A percentile compares a stretch with the other conserved stretches of the same genome.
These are phyloP conservation scores for Amiota mariae DNA, from an alignment of 2,888 invertebrate species.

Conservation along the genomic window DNA sequence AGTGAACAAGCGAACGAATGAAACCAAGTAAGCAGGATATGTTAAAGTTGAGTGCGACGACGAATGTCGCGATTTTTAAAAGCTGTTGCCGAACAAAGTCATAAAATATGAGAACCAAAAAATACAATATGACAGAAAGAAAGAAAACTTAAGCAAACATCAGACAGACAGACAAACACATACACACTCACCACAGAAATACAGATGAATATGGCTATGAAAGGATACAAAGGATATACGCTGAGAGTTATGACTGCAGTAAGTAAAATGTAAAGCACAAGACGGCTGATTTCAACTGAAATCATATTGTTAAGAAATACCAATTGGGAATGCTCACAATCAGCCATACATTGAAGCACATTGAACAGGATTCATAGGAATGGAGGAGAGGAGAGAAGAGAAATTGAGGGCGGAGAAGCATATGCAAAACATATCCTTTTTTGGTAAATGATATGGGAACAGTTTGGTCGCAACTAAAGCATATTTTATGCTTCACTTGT, in stretches of 20 bases:
- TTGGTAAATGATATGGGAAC: conserved; percentile 23
- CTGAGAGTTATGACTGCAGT: neutral
- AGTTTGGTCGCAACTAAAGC: conserved; percentile 44
- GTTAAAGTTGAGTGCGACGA: conserved; percentile 24
- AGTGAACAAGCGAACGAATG: too few species aligned
- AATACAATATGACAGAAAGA: too few species aligned
- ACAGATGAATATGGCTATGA: neutral
- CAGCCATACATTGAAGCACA: neutral
- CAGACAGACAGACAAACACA: conserved; percentile 10
- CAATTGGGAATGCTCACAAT: conserved; percentile 12
- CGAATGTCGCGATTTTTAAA: conserved; percentile 49
- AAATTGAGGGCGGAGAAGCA: neutral
- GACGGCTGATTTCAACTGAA: conserved; percentile 21
- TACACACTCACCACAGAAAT: neutral
- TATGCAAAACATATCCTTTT: neutral
- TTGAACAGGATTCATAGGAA: neutral
- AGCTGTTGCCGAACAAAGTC: conserved; percentile 38
- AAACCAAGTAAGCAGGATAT: conserved; percentile 9
- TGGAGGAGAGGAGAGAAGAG: neutral
- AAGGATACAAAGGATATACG: neutral
- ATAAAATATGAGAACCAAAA: conserved; percentile 29
- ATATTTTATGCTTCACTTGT: conserved; percentile 65
- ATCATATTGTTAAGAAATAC: conserved; percentile 18
- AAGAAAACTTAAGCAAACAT: neutral
- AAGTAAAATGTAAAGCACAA: conserved; percentile 18